These are phyloP conservation scores for Drosophila melanica DNA, from an alignment of 1,140 invertebrate genomes.

Conservation along the genomic window DNA sequence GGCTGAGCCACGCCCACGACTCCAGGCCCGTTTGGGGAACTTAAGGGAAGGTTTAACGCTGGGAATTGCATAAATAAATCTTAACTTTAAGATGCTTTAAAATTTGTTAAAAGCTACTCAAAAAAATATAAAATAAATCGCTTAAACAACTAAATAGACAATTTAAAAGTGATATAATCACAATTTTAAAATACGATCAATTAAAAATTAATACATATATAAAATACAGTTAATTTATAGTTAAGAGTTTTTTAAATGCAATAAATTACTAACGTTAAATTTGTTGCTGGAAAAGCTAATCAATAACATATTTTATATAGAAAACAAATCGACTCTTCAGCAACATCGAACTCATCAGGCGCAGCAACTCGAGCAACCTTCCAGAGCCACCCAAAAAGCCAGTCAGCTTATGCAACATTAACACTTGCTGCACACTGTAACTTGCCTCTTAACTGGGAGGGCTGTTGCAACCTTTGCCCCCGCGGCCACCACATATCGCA, in stretches of 20 bases:
- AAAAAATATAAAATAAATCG: no score
- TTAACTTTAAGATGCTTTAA: background rate
- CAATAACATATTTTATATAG: no score
- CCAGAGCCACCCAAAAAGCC: background rate
- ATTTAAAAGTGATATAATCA: no score
- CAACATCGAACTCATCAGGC: background rate
- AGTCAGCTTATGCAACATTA: constrained; percentile 56
- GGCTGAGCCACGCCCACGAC: constrained; percentile 37
- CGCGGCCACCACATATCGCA: constrained; percentile 37
- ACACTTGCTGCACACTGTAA: constrained; percentile 50
- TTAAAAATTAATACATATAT: no score
- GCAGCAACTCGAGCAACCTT: no score
- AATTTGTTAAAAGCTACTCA: no score
- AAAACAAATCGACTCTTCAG: background rate
- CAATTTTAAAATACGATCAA: no score
- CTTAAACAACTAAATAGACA: no score
- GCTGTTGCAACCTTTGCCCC: constrained; percentile 49
- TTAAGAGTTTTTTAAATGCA: no score
- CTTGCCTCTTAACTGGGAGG: constrained; percentile 3
- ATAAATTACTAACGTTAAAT: no score
- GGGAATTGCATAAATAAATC: background rate
- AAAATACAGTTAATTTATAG: no score
- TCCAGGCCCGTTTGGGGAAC: background rate
- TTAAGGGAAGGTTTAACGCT: background rate
- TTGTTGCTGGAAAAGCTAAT: no score